phyloP scores from a whole-genome alignment of 2,797 vertebrate species.

The Epinephelus coioides region DNA sequence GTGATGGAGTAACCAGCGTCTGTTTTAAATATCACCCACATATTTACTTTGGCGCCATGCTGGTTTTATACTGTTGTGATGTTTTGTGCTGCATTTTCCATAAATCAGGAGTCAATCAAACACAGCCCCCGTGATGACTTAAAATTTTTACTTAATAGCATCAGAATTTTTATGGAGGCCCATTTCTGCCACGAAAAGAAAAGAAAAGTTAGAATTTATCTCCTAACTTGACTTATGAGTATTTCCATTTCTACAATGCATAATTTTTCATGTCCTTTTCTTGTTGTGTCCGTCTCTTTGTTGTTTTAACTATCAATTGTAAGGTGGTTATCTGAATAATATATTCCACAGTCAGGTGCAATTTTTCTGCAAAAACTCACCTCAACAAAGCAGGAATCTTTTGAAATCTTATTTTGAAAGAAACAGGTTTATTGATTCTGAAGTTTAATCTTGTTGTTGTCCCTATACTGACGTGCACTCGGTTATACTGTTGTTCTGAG shows the following conservation, averaged over 20 bases:
- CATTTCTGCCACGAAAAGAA: not conserved
- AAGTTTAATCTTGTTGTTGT: constrained; percentile 5
- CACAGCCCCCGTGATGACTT: not conserved
- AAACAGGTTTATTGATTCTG: constrained; percentile 3
- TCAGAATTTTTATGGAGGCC: not conserved
- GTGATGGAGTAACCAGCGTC: not conserved
- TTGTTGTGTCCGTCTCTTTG: not conserved
- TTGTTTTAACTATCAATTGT: not conserved
- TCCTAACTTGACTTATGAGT: not conserved
- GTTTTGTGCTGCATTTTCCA: constrained; percentile 19
- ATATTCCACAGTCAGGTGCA: not conserved
- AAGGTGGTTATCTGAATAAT: constrained; percentile 1
- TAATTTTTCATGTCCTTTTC: not conserved
- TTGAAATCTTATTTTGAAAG: constrained; percentile 29
- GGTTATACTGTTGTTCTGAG: constrained; percentile 3
- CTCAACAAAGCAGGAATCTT: constrained; percentile 21
- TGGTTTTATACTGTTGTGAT: constrained; percentile 1
- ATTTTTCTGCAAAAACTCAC: not conserved
- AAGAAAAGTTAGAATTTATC: not conserved
- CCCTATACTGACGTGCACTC: not conserved
- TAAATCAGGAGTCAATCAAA: not conserved
- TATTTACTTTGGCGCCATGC: not conserved
- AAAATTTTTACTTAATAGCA: not conserved
- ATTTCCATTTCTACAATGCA: not conserved
- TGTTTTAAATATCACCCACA: constrained; percentile 20